These are phyloP conservation scores for Aquatica leii DNA, from an alignment of 2,888 invertebrate species.

Conservation along the genomic window DNA sequence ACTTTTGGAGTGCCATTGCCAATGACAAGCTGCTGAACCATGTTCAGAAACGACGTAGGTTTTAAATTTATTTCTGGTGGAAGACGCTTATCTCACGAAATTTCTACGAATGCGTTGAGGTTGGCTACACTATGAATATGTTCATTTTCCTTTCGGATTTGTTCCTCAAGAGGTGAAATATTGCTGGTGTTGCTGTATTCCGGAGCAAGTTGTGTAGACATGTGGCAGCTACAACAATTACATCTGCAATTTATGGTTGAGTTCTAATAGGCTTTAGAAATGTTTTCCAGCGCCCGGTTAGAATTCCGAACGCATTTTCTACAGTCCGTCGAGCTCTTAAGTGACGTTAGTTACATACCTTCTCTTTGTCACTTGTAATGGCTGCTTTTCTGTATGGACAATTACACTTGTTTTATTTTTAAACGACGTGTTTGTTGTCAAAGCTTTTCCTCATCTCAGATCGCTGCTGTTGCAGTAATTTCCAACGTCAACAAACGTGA, in stretches of 20 bases:
- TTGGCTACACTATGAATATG: not conserved
- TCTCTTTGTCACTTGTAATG: not conserved
- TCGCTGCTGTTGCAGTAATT: not conserved
- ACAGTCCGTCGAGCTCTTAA: not conserved
- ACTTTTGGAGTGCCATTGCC: not conserved
- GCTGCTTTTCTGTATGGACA: not conserved
- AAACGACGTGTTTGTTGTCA: not conserved
- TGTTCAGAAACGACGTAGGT: not conserved
- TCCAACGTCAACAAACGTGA: not conserved
- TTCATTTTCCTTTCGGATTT: too few species aligned
- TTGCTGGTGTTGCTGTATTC: not conserved
- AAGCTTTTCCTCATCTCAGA: not conserved
- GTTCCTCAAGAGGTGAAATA: too few species aligned
- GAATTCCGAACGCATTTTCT: too few species aligned
- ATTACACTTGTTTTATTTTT: not conserved
- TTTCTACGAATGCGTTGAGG: not conserved
- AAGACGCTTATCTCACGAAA: not conserved
- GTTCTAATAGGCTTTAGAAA: too few species aligned
- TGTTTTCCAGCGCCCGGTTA: too few species aligned
- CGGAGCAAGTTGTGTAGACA: not conserved
- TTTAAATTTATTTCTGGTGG: not conserved
- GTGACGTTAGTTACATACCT: not conserved
- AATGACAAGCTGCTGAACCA: not conserved
- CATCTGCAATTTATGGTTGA: not conserved
- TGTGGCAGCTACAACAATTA: not conserved